Base-by-base conservation (phyloP, 2,113 vertebrate species). In the Peromyscus maniculatus region DNA sequence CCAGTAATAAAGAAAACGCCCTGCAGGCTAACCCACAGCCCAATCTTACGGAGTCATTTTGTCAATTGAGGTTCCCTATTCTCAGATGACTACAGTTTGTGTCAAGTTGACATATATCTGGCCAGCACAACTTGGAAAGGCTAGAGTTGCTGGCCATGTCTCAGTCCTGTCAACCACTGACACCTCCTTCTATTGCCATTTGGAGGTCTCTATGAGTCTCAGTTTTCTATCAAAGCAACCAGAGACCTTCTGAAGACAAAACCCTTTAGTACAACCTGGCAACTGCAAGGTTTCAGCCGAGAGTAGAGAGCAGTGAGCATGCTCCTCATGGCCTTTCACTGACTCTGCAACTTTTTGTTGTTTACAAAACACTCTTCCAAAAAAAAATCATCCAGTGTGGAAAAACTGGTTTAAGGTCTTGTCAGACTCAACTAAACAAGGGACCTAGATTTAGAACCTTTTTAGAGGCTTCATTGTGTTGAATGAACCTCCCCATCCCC, bases 171-270 rank as follows among this genome's bases (percentile, higher is more conserved):
- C 72, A 59, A 59, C 46, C 46, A 83, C 28, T 62, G n/a, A 77
- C 33, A 95, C 43, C 62, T 94, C 71, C 31, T 96, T 64, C 31
- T 55, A 55, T 67, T 74, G 49, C 84, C 55, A 79, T 15, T 59
- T 69, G 36, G 22, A 13, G 43, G 52, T 36, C 13, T 59, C 36
- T 86, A 49, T 77, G 52, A 88, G 62, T 39, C 64, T 91, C 89
- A n/a, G 39, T 96, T 96, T 84, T 80, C 80, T 88, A 15, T 84
- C 46, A 95, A 83, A 93, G 55, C 49, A 92, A 79, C 52, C 46
- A 87, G 19, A 89, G 26, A 72, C 62, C 36, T n/a, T 84, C 7
- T 87, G 57, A 93, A 66, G 66, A 67, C 66, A 77, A n/a, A 22
- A 39, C 77, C 91, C 71, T 49, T 93, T 91, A 89, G 49, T 17